Base-by-base conservation (phyloP, 2,113 vertebrate genomes). In the Cebidichthys violaceus region DNA sequence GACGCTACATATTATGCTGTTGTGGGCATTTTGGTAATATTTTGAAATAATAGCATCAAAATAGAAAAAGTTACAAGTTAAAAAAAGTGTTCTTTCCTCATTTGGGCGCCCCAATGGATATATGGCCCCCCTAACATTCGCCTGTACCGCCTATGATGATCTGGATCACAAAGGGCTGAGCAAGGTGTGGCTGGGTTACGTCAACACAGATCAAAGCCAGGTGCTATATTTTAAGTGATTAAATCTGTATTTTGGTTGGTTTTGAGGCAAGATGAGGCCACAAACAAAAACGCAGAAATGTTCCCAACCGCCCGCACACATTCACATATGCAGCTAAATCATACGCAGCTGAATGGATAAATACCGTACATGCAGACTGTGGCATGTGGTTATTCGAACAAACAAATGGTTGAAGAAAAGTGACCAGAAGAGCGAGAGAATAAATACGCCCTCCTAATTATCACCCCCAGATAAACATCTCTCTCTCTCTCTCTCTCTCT, bases 381-480 rank as follows among this genome's bases (percentile, higher is more conserved):
- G 3, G 24, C 11, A 55, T 33, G 22, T 27, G 61, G 22, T 82
- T 57, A 47, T 87, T 29, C 57, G 29, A 65, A 50, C 52, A 81
- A 68, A 83, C 33, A 83, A 83, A 78, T 29, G 65, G 65, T 7
- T 22, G 43, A 64, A 60, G 37, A 82, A 79, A 81, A 84, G 55
- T 74, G 79, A 81, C 65, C 79, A 72, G 73, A 77, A 69, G 66
- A 79, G 60, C 22, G 41, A 67, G 29, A 75, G 69, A 88, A 86
- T 82, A 81, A 70, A 83, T 62, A n/a, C 77, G 76, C 50, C 52
- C 68, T 75, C 50, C 27, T 83, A 85, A 84, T 86, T 83, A 85
- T 84, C 62, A 77, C 22, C 31, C 27, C 6, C 71, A 75, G 83
- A 90, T 91, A 84, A 84, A 75, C 62, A 89, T 89, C 85, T 70